Evolutionary conservation across 92 coral and sea anemone genomes (phyloP), one percentile per base, ranked within the genome.

Genomic region (Chrysogorgia sp.): DNA sequence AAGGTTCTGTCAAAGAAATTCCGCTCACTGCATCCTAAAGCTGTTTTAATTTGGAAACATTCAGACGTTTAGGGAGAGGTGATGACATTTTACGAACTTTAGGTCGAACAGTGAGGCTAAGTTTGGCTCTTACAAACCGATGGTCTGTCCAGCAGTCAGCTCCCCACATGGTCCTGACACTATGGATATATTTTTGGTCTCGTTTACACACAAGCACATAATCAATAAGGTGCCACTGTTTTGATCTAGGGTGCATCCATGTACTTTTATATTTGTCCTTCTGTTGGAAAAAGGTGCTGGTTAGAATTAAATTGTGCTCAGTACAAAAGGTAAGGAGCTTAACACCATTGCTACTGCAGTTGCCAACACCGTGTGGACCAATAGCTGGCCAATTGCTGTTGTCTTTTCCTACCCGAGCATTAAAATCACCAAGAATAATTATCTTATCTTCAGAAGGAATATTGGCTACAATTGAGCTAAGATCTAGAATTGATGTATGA

Each of bases 211-310:
- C 10, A 12, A 37, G 4, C 68, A 79, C 58, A 71, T 65, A 76
- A 53, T 84, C 88, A 40, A 52, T 7, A 28, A 67, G 57, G 75
- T 79, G 88, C 82, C 85, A 85, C 55, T 79, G 81, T 52, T 62
- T 85, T 23, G 85, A 85, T 58, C 81, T 8, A 22, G 81, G 84
- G 69, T 85, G 77, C 85, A 85, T 79, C 88, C 81, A 85, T 58
- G 69, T 79, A 33, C 17, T 50, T 60, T 79, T 79, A 66, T 77
- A 76, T 1, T n/a, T 8, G 55, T 52, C 60, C 10, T 37, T 37
- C 6, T 37, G 10, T 37, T 37, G 4, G 43, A 37, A 37, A 4
- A 37, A 37, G 6, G 80, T 79, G 30, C 34, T 85, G 63, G 75
- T 69, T 23, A 61, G 43, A 35, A 70, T 71, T 40, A 68, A 76